A percentile compares a stretch with the other conserved stretches of the same genome.
phyloP scores from a whole-genome alignment of 2,113 vertebrate genomes.

The Bucco capensis region DNA sequence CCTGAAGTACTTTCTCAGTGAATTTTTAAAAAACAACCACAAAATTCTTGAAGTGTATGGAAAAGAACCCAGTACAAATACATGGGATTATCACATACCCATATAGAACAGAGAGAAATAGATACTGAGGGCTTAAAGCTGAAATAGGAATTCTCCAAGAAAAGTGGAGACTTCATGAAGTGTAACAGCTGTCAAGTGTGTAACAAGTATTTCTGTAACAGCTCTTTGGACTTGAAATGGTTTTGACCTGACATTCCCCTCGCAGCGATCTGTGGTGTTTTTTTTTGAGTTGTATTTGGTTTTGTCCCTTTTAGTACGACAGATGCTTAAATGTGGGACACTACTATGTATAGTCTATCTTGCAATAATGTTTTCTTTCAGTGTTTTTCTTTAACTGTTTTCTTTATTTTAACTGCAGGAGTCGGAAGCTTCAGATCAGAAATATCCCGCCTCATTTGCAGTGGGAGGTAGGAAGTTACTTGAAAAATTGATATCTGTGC shows the following conservation, averaged over 20 bases:
- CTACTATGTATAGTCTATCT: slow-evolving; percentile 11
- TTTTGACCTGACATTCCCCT: slow-evolving; percentile 26
- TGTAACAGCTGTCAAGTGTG: slow-evolving; percentile 25
- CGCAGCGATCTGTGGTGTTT: not conserved
- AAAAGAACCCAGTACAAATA: not conserved
- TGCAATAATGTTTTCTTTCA: slow-evolving; percentile 8
- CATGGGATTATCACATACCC: not conserved
- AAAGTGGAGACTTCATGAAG: slow-evolving; percentile 15
- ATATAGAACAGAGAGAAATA: not conserved
- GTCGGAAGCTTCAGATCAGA: slow-evolving; percentile 93
- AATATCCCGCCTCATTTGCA: slow-evolving; percentile 95
- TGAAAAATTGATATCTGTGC: not conserved
- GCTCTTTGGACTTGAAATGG: slow-evolving; percentile 2
- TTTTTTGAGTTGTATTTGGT: not conserved
- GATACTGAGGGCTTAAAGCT: not conserved
- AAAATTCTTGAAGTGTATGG: not conserved
- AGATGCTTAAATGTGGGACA: not conserved
- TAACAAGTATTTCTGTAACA: slow-evolving; percentile 36
- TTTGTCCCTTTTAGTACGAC: not conserved
- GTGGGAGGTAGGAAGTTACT: slow-evolving; percentile 86
- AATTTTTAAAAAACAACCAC: not conserved
- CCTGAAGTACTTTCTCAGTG: not conserved
- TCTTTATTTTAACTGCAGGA: slow-evolving; percentile 75
- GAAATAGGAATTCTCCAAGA: slow-evolving; percentile 14
- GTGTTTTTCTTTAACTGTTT: not conserved